Percentiles rank a stretch among this genome's conserved stretches.
These are phyloP conservation scores for Cyanistes caeruleus DNA, from an alignment of 2,113 vertebrate species.

Conservation along the genomic window DNA sequence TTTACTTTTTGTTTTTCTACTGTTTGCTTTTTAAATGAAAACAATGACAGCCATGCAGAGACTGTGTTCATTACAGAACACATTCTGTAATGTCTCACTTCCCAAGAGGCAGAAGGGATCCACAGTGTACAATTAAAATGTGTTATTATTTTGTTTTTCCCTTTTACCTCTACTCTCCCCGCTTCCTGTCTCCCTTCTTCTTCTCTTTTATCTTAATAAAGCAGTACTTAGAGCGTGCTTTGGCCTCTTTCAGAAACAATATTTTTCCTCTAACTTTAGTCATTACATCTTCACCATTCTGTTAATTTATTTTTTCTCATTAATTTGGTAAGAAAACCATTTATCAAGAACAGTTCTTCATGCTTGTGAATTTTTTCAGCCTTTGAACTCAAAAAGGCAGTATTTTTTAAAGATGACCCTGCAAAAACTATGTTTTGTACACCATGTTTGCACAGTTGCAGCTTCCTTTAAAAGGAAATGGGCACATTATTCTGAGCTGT, in stretches of 20 bases:
- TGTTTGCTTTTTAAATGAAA: background rate
- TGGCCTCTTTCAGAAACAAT: background rate
- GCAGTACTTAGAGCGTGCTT: background rate
- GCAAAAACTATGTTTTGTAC: background rate
- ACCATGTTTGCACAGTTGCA: background rate
- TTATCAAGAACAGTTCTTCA: background rate
- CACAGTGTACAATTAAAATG: background rate
- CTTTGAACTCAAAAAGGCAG: background rate
- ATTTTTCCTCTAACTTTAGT: background rate
- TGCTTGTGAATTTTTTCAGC: background rate
- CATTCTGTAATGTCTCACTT: background rate
- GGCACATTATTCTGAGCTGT: background rate
- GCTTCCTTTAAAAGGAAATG: background rate
- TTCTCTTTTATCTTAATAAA: background rate
- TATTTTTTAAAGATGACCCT: background rate
- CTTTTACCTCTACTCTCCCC: background rate
- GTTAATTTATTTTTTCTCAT: background rate
- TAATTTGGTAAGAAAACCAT: background rate
- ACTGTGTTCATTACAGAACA: background rate
- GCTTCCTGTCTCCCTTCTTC: background rate
- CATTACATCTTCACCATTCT: background rate
- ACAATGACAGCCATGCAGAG: background rate
- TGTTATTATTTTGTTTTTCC: background rate
- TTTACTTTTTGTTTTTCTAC: background rate
- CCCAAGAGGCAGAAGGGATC: background rate